These are phyloP conservation scores for Cylas formicarius DNA, from an alignment of 1,140 invertebrate species.

Conservation along the genomic window DNA sequence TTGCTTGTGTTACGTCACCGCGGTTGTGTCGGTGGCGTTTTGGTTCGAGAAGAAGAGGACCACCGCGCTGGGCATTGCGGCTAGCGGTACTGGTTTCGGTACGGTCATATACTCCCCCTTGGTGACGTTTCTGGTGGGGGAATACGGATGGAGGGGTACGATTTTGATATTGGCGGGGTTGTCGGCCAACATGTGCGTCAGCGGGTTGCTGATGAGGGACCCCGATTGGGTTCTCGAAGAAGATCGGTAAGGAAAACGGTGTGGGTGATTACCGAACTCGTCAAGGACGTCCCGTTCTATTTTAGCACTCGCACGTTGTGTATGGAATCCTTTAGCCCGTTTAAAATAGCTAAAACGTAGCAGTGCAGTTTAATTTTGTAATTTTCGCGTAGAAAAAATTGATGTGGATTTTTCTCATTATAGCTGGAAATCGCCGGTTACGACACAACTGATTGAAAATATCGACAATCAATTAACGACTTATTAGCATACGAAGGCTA, in stretches of 20 bases:
- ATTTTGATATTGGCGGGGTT: conserved; percentile 57
- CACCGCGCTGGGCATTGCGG: conserved; percentile 85
- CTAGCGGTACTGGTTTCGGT: conserved; percentile 81
- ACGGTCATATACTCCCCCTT: conserved; percentile 79
- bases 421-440: too few species aligned
- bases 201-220: conserved; percentile 80
- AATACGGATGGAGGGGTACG: conserved; percentile 82
- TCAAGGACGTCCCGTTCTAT: background rate
- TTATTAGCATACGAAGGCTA: too few species aligned
- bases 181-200: conserved; percentile 75
- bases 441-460: too few species aligned
- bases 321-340: too few species aligned
- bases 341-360: too few species aligned
- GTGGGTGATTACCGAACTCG: background rate
- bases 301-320: too few species aligned
- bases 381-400: too few species aligned
- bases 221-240: conserved; percentile 67
- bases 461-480: too few species aligned
- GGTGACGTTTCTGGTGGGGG: conserved; percentile 62
- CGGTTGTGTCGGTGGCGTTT: conserved; percentile 87
- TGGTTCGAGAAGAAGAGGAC: conserved; percentile 93
- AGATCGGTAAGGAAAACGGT: too few species aligned
- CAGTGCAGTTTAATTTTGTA: too few species aligned
- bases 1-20: conserved; percentile 83
- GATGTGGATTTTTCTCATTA: too few species aligned